Evolutionary conservation across 1,140 invertebrate genomes (phyloP), one percentile per base, ranked within the genome.

Genomic region (Aphelinus atriplicis): DNA sequence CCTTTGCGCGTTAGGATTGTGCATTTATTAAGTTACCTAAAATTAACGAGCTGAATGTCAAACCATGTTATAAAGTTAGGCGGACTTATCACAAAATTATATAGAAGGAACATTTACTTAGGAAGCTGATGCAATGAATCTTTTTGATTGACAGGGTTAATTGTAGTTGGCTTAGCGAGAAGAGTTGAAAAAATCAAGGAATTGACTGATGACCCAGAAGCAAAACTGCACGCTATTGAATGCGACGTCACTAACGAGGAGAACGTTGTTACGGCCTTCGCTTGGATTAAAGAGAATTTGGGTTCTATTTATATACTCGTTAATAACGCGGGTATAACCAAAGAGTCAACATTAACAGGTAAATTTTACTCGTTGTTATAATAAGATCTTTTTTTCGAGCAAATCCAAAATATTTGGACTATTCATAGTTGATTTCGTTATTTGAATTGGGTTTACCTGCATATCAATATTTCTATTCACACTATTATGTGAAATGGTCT

Each of bases 231-330:
- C 62, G 63, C 87, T 0, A 82, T 88, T 6, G 84, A 90, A 72
- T 93, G 92, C 81, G 92, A 94, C 76, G 80, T 93, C 0, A 85
- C 85, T 3, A 88, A 91, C 1, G 92, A 93, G 80, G 88, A 91
- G 3, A 89, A 92, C 2, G 90, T 94, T 2, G 73, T 89, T n/a
- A 79, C 83, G 3, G 88, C 92, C 66, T 94, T 94, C 78, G 80
- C 88, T 5, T 90, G 89, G 89, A 87, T 92, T 1, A 89, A 91
- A 67, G 80, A 85, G 7, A 87, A 87, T 42, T 81, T 92, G 5
- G 92, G 92, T 2, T 87, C 90, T 3, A 85, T 93, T n/a, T 90
- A 93, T 81, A 87, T 94, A 3, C 87, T 93, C 64, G 84, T 94
- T 2, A 94, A 94, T 80, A 93, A 92, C 81, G 93, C 93, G 0